Evolutionary conservation across 1,140 invertebrate genomes (phyloP).

Genomic region (Aricia agestis): DNA sequence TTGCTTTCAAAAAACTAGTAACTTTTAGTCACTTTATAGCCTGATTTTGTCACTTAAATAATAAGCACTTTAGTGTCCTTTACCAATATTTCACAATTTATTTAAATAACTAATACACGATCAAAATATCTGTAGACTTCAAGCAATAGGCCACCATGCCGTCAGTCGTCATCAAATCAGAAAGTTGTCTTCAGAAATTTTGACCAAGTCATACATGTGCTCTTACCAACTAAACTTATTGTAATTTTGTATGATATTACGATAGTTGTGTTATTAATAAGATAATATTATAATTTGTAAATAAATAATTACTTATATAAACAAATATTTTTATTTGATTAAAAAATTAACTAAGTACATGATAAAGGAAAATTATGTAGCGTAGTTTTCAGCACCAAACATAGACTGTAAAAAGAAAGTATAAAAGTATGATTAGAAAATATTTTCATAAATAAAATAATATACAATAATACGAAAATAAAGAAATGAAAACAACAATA

Average conservation of each 20-base stretch:
- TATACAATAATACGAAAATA: conserved; percentile 12
- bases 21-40: no score
- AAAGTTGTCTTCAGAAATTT: no score
- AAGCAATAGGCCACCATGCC: no score
- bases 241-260: conserved; percentile 36
- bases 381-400: conserved; percentile 70
- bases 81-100: no score
- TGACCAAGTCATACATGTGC: no score
- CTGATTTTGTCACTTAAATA: no score
- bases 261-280: conserved; percentile 51
- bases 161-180: no score
- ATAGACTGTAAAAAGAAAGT: conserved; percentile 66
- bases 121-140: no score
- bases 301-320: conserved; percentile 34
- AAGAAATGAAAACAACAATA: conserved; percentile 15
- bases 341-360: conserved; percentile 34
- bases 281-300: conserved; percentile 38
- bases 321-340: conserved; percentile 46
- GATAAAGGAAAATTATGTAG: conserved; percentile 39
- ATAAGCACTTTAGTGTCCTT: no score
- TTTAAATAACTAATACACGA: no score
- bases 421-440: conserved; percentile 30
- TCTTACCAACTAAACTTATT: no score
- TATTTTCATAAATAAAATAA: conserved; percentile 21
- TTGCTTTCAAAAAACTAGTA: no score